These are phyloP conservation scores for Gila orcuttii DNA, from an alignment of 2,113 vertebrate species.

Conservation along the genomic window DNA sequence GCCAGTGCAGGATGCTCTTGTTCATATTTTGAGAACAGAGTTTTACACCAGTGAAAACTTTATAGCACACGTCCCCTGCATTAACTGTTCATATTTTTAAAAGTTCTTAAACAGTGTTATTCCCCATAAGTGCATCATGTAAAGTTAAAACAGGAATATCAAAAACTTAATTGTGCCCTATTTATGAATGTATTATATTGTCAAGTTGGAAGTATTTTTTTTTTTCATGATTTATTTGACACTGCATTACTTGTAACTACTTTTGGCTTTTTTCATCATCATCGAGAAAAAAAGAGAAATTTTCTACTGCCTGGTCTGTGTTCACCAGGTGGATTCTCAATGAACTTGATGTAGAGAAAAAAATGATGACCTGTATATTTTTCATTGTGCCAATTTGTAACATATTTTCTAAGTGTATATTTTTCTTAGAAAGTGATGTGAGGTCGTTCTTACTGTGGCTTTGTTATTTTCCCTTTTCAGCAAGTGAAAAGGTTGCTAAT, in stretches of 20 bases:
- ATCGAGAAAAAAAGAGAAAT: conserved; percentile 74
- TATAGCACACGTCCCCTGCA: conserved; percentile 22
- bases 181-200: conserved; percentile 87
- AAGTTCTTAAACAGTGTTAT: conserved; percentile 5
- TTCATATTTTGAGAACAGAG: conserved; percentile 16
- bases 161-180: conserved; percentile 69
- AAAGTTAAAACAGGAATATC: conserved; percentile 27
- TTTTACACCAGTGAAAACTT: conserved; percentile 23
- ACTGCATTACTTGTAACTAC: conserved; percentile 78
- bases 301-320: conserved; percentile 92
- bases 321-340: conserved; percentile 89
- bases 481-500: conserved; percentile 89
- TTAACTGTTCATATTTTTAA: background rate
- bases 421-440: conserved; percentile 97
- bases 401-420: conserved; percentile 98
- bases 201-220: conserved; percentile 78
- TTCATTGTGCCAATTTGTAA: conserved; percentile 97
- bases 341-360: conserved; percentile 86
- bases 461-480: conserved; percentile 85
- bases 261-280: conserved; percentile 85
- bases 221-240: conserved; percentile 72
- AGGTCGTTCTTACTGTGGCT: conserved; percentile 86
- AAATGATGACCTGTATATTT: conserved; percentile 86
- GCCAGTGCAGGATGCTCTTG: conserved; percentile 11
- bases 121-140: conserved; percentile 28